Evolutionary conservation across 1,140 invertebrate genomes (phyloP), one percentile per base, ranked within the genome.

Genomic region (Tigriopus japonicus): DNA sequence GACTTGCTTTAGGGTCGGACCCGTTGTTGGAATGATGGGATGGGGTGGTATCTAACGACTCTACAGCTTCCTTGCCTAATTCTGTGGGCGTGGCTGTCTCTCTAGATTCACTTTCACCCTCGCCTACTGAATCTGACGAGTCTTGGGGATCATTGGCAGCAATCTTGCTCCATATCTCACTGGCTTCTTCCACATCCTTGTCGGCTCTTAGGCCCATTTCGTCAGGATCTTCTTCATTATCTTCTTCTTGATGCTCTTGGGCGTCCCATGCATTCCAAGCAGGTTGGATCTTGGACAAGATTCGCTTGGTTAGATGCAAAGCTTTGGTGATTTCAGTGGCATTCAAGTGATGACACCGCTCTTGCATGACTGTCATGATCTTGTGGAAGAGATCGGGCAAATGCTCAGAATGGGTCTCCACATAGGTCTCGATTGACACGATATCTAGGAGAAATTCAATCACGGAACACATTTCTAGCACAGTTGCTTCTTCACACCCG

Each of bases 401-500:
- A 10, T 59, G 52, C n/a, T 43, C n/a, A 12, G 45, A 60, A 41
- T 40, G 24, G 14, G 81, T 86, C 66, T 88, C 84, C 35, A 80
- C 74, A 65, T 83, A 86, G 24, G 84, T 82, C 68, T 90, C 86
- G 52, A 87, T 71, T 0, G 85, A 83, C 0, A 90, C 79, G 6
- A 82, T 80, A 63, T 87, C 84, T 52, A 91, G 68, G 1, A 91
- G 72, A 68, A 87, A 87, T 68, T 84, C 81, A 7, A 83, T 81
- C 1, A 91, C 69, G 14, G 77, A 71, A 68, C 85, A 88, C 15
- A 78, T 67, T 67, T 79, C 76, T 19, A 62, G 56, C 24, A 77
- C 64, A 62, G 65, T 64, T 24, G 70, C 68, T 43, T 53, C 24
- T 42, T 66, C 56, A 23, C 61, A 52, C 15, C 72, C 70, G 52